Evolutionary conservation across 2,888 invertebrate genomes (phyloP).

Genomic region (Fragum sueziense): DNA sequence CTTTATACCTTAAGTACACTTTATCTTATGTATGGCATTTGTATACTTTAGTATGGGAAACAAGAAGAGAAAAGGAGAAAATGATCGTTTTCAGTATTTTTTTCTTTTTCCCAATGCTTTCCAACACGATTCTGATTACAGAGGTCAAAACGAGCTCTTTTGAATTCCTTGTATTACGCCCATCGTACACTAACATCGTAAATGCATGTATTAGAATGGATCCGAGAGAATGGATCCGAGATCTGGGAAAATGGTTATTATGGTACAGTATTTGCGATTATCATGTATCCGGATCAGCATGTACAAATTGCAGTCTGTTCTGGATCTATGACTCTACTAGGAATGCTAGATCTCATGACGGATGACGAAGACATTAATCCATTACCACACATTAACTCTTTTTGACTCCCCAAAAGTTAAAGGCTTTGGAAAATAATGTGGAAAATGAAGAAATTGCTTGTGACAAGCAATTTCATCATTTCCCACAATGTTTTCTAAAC

Average conservation of each 20-base stretch:
- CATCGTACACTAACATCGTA: too few species aligned
- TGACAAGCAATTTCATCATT: background rate
- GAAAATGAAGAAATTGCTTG: background rate
- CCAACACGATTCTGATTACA: background rate
- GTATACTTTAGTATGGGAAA: background rate
- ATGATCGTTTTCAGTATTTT: background rate
- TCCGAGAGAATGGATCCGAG: background rate
- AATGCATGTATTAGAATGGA: background rate
- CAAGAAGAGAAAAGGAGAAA: background rate
- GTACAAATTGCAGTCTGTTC: background rate
- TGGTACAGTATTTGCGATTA: too few species aligned
- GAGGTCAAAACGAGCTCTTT: too few species aligned
- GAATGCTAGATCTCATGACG: background rate
- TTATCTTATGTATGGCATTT: background rate
- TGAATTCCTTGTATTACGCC: too few species aligned
- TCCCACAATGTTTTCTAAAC: background rate
- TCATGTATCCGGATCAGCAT: background rate
- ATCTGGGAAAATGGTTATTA: background rate
- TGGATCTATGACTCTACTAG: background rate
- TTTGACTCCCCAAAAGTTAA: too few species aligned
- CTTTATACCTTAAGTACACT: too few species aligned
- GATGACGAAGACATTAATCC: too few species aligned
- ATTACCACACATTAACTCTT: too few species aligned
- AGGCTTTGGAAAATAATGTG: background rate
- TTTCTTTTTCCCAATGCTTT: background rate